phyloP scores from a whole-genome alignment of 30 jellyfish, hydroid and myxozoan genomes.

The Rhopilema esculentum region DNA sequence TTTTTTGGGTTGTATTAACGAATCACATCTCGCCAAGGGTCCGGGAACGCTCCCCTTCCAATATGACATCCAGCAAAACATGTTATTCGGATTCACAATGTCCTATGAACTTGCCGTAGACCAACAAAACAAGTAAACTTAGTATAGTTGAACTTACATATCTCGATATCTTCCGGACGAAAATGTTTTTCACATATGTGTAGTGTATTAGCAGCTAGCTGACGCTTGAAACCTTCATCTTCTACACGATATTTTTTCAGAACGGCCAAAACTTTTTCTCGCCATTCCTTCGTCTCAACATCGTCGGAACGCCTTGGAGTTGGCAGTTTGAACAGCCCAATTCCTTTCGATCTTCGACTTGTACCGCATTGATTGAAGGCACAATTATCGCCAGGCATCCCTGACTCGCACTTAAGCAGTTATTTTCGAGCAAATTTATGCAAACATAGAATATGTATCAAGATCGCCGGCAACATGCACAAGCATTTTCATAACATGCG shows the following conservation, averaged over 20 bases:
- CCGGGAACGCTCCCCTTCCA: background rate
- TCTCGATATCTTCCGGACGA: slow-evolving; percentile 7
- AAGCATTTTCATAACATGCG: background rate
- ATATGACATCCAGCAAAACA: background rate
- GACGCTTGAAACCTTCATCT: slow-evolving; percentile 47
- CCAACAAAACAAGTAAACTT: background rate
- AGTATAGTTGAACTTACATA: background rate
- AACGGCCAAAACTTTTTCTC: slow-evolving; percentile 49
- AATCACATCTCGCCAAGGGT: background rate
- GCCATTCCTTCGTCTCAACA: slow-evolving; percentile 61
- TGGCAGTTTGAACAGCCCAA: slow-evolving; percentile 70
- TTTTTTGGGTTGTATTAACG: background rate
- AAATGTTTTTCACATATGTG: slow-evolving; percentile 70
- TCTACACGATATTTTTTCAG: slow-evolving; percentile 65
- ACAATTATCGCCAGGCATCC: slow-evolving; percentile 89
- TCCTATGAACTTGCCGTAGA: background rate
- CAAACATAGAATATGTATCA: background rate
- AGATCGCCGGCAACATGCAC: background rate
- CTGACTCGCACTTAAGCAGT: background rate
- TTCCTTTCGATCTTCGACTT: slow-evolving; percentile 57
- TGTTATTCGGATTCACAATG: background rate
- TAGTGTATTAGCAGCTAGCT: slow-evolving; percentile 36
- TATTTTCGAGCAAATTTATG: background rate
- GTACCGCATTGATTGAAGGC: slow-evolving; percentile 66
- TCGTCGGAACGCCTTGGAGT: slow-evolving; percentile 46